Percentiles rank a stretch among this genome's conserved stretches.
These are phyloP conservation scores for Acanthurus tractus DNA, from an alignment of 2,797 vertebrate species.

Conservation along the genomic window DNA sequence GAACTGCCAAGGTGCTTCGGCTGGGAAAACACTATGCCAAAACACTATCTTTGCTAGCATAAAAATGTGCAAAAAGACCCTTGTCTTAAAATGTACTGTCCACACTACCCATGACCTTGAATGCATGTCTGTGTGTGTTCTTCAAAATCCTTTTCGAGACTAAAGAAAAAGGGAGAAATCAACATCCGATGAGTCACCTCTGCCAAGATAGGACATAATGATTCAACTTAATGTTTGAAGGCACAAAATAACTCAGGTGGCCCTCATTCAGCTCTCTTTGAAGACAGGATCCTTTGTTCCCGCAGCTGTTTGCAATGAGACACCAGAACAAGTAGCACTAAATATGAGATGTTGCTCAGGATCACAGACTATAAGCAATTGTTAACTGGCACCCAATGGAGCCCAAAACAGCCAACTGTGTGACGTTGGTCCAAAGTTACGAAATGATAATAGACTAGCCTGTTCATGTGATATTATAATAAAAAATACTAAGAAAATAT, in stretches of 20 bases:
- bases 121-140: slow-evolving; percentile 7
- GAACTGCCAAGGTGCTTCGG: slow-evolving; percentile 52
- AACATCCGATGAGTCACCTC: slow-evolving; percentile 62
- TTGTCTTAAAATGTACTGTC: slow-evolving; percentile 28
- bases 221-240: slow-evolving; percentile 65
- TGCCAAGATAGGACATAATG: slow-evolving; percentile 41
- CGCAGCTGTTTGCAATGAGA: slow-evolving; percentile 64
- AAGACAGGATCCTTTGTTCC: slow-evolving; percentile 67
- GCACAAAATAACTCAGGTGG: slow-evolving; percentile 64
- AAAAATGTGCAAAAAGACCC: slow-evolving; percentile 26
- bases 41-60: slow-evolving; percentile 21
- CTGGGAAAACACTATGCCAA: slow-evolving; percentile 34
- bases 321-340: slow-evolving; percentile 50
- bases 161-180: slow-evolving; percentile 29
- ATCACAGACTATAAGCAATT: slow-evolving; percentile 43
- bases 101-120: slow-evolving; percentile 26
- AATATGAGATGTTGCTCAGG: slow-evolving; percentile 54
- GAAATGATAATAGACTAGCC: slow-evolving; percentile 22
- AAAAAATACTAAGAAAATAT: slow-evolving; percentile 18
- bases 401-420: slow-evolving; percentile 12
- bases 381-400: slow-evolving; percentile 45
- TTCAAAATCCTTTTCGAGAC: slow-evolving; percentile 27
- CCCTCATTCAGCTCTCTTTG: slow-evolving; percentile 59
- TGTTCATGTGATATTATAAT: slow-evolving; percentile 10
- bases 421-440: slow-evolving; percentile 21